Evolutionary conservation across 1,140 invertebrate species (phyloP).

Genomic region (Drosophila funebris): DNA sequence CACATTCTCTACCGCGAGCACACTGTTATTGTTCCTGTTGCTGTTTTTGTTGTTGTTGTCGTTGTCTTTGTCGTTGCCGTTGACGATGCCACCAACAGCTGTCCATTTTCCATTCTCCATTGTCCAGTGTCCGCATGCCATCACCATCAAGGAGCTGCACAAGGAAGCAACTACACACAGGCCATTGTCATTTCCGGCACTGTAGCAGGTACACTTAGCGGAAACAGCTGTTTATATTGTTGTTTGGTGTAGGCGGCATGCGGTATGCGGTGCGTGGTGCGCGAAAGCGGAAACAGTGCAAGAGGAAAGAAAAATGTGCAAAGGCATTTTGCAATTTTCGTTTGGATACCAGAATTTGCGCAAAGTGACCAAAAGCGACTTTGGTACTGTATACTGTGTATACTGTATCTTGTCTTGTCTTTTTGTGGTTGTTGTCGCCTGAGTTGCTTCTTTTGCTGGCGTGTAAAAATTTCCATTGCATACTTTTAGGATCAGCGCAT

Average conservation of each 20-base stretch:
- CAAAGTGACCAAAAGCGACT: constrained; percentile 47
- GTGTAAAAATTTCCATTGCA: constrained; percentile 39
- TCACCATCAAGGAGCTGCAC: constrained; percentile 31
- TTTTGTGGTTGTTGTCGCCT: constrained; percentile 24
- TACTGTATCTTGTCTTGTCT: constrained; percentile 8
- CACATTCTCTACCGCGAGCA: too few species aligned
- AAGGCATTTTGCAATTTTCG: constrained; percentile 66
- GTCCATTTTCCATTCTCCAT: constrained; percentile 35
- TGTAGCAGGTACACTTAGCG: constrained; percentile 66
- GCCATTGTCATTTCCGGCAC: constrained; percentile 65
- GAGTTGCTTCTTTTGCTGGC: background rate
- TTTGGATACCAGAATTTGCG: constrained; percentile 27
- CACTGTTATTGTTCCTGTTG: too few species aligned
- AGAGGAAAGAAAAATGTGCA: constrained; percentile 25
- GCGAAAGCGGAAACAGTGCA: too few species aligned
- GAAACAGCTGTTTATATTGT: constrained; percentile 63
- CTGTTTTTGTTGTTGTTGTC: too few species aligned
- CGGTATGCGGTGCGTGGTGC: background rate
- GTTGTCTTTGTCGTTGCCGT: constrained; percentile 25
- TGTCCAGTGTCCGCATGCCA: constrained; percentile 39
- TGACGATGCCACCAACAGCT: constrained; percentile 32
- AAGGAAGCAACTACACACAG: constrained; percentile 32
- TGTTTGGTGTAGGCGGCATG: background rate
- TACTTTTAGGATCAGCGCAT: constrained; percentile 70
- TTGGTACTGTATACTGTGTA: background rate